Evolutionary conservation across 2,113 vertebrate genomes (phyloP), one percentile per base, ranked within the genome.

Genomic region (Nyctereutes procyonoides): DNA sequence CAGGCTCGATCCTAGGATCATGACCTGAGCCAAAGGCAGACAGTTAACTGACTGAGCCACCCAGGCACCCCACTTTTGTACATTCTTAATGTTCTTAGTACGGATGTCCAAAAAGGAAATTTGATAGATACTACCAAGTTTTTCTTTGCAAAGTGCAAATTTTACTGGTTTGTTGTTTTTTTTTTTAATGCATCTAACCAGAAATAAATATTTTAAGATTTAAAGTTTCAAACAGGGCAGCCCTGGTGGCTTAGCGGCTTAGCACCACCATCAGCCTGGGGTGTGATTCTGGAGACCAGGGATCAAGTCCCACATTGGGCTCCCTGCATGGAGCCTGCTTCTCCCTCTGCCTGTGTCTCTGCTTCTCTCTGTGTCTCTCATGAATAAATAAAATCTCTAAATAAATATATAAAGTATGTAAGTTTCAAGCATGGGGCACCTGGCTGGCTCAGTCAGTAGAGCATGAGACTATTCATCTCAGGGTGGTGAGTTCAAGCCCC

Each of bases 31-130:
- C 43, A 43, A 43, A 43, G 43, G 43, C 43, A 43, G 6, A 43
- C 43, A 43, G 43, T 43, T 43, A 43, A 43, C 43, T 43, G 43
- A 43, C 43, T 43, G 43, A 43, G 43, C 43, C 43, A 43, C 43
- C 43, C 43, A 43, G 43, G 43, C 43, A 43, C 43, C 43, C 43
- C 43, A 43, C 43, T 82, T 80, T 88, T 76, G 20, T n/a, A 69
- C 8, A 48, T 43, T 76, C 32, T 91, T 79, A 62, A 80, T 85
- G 85, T 90, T 84, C 79, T 94, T 94, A 38, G 15, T 51, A 88
- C 65, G 55, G 16, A 60, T 80, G 77, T 69, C 26, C 51, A 88
- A 26, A 95, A 76, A 83, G 15, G 19, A 19, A 9, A 77, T 14
- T 74, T 90, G 79, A 62, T 65, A 63, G 87, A 83, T 28, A 89